Evolutionary conservation across 2,113 vertebrate species (phyloP).

Genomic region (Rafetus swinhoei): DNA sequence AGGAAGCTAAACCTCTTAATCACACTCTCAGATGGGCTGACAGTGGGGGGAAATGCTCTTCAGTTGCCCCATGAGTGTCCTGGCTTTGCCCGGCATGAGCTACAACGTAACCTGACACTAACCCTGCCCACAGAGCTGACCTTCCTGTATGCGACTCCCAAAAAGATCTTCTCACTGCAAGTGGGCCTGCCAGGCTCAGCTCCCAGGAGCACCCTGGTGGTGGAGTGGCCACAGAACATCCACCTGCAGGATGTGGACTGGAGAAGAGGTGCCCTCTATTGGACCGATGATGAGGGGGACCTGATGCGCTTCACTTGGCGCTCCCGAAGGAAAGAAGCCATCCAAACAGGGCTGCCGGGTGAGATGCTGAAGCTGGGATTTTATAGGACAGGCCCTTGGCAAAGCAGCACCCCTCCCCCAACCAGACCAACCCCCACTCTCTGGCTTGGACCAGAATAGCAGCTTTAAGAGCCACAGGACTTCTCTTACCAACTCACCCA

Average conservation of each 20-base stretch:
- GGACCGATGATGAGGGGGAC: conserved; percentile 81
- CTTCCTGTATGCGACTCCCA: conserved; percentile 80
- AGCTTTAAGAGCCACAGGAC: too few relatives aligned
- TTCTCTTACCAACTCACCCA: not conserved
- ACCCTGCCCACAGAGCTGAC: conserved; percentile 77
- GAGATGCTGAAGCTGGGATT: not conserved
- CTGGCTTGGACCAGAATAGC: not conserved
- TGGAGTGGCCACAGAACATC: conserved; percentile 73
- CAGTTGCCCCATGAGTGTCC: too few relatives aligned
- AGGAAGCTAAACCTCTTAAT: not conserved
- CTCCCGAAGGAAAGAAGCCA: conserved; percentile 68
- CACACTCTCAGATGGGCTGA: not conserved
- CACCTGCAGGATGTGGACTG: conserved; percentile 88
- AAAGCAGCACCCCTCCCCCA: not conserved
- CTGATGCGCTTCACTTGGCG: conserved; percentile 75
- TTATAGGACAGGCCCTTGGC: not conserved
- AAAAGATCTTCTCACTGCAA: conserved; percentile 78
- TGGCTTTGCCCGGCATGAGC: not conserved
- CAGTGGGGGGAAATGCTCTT: too few relatives aligned
- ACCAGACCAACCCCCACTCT: not conserved
- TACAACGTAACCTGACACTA: not conserved
- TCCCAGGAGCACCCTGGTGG: conserved; percentile 65
- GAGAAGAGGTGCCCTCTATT: conserved; percentile 85
- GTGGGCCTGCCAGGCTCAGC: conserved; percentile 66
- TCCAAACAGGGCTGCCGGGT: conserved; percentile 83